Conservation (phyloP, 2,888 invertebrate genomes). For the Scaptomyza polygonia region DNA sequence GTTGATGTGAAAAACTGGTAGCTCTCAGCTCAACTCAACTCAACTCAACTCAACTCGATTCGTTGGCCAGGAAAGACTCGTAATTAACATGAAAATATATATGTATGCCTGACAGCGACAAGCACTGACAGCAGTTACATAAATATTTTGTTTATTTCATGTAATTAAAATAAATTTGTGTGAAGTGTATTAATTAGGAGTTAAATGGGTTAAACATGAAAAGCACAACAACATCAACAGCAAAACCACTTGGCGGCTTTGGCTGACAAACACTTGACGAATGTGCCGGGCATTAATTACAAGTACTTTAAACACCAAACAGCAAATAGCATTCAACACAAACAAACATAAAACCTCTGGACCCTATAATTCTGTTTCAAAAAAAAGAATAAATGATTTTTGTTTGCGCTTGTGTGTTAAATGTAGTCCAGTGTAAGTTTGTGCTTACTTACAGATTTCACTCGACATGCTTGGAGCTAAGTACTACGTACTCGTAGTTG, state of each 20-base stretch:
- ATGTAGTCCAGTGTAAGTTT: not conserved
- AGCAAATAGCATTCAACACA: not conserved
- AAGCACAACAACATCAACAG: constrained; percentile 35
- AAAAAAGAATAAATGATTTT: too few species aligned
- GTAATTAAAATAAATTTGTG: constrained; percentile 77
- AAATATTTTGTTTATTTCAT: constrained; percentile 77
- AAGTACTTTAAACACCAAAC: constrained; percentile 33
- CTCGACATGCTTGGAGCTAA: constrained; percentile 8
- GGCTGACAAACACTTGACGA: constrained; percentile 43
- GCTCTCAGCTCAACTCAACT: too few species aligned
- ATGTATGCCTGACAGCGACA: constrained; percentile 22
- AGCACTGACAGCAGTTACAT: constrained; percentile 58
- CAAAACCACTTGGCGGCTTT: constrained; percentile 21
- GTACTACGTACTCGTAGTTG: constrained; percentile 13
- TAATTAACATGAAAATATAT: constrained; percentile 63
- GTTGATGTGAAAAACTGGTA: constrained; percentile 12
- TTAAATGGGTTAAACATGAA: constrained; percentile 75
- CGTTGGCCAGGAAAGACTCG: constrained; percentile 43
- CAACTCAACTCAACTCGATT: constrained; percentile 7
- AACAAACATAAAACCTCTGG: constrained; percentile 19
- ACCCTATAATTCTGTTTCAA: constrained; percentile 20
- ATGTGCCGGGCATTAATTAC: constrained; percentile 64
- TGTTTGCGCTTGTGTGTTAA: not conserved
- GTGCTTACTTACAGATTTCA: not conserved
- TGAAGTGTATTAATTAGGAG: constrained; percentile 80